Evolutionary conservation across 2,888 invertebrate genomes (phyloP), one percentile per base, ranked within the genome.

Genomic region (Dermolepida albohirtum): DNA sequence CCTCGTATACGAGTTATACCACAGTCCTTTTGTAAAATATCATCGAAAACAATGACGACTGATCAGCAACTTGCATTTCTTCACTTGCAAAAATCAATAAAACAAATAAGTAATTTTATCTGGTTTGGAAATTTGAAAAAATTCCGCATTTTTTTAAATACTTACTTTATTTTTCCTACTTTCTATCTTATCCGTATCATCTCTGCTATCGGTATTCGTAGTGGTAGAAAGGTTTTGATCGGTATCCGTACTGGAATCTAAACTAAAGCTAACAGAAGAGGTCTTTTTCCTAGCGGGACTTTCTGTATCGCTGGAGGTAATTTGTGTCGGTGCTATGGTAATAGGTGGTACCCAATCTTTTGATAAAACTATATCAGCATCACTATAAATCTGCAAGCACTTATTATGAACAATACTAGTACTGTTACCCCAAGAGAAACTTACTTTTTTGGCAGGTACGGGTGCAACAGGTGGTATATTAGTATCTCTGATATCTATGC

Each of bases 291-390:
- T 86, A 27, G 86, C 86, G 44, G 86, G 87, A 71, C 85, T 85
- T 43, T 81, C 80, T 1, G 81, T 79, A 5, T 83, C 83, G 39
- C 76, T 76, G 62, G 86, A 87, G 17, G 88, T 87, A 76, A 90
- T 88, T 69, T 89, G 88, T 27, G 85, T 84, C 51, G 93, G 91
- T 64, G 91, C 89, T 79, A 93, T 89, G 74, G 92, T 92, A 75
- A 93, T 90, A 43, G 94, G 94, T 73, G 94, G 94, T 73, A 94
- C 92, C 92, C 94, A 94, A 73, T 94, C 94, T 71, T 92, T 91
- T 44, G 93, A 93, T 76, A 94, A 86, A 70, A 95, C 93, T 79
- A 95, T 93, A 82, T 95, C 94, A 67, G 94, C 94, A 84, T 95
- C 94, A 80, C 93, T 93, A 84, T 93, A 94, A 74, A 92, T 89